A percentile compares a stretch with the other conserved stretches of the same genome.
phyloP scores from a whole-genome alignment of 2,888 invertebrate genomes.

The Drosophila incognita region DNA sequence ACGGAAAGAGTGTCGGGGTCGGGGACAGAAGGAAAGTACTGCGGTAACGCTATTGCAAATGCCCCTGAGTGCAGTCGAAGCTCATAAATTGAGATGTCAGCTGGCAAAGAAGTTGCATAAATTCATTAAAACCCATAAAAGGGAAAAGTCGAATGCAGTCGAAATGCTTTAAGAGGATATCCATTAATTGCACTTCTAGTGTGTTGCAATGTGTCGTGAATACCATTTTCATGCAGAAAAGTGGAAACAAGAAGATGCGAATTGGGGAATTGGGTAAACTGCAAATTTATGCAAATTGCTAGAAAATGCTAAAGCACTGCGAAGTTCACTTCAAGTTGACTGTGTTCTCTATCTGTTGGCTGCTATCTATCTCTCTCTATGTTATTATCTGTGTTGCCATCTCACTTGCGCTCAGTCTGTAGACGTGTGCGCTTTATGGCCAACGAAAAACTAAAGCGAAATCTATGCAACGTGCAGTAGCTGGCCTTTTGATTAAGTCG shows the following conservation, averaged over 20 bases:
- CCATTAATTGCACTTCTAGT: slow-evolving; percentile 54
- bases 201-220: slow-evolving; percentile 15
- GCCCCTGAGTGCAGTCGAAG: slow-evolving; percentile 48
- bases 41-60: slow-evolving; percentile 41
- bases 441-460: slow-evolving; percentile 38
- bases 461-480: slow-evolving; percentile 50
- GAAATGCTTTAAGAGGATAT: slow-evolving; percentile 27
- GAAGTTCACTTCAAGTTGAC: slow-evolving; percentile 27
- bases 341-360: background rate
- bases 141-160: slow-evolving; percentile 17
- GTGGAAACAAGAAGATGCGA: slow-evolving; percentile 13
- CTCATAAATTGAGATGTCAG: slow-evolving; percentile 74
- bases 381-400: slow-evolving; percentile 6
- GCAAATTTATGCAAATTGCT: slow-evolving; percentile 59
- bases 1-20: slow-evolving; percentile 13
- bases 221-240: slow-evolving; percentile 1
- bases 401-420: slow-evolving; percentile 36
- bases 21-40: slow-evolving; percentile 28
- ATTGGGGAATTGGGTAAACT: slow-evolving; percentile 36
- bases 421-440: slow-evolving; percentile 63
- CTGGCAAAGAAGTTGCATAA: slow-evolving; percentile 69
- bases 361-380: background rate
- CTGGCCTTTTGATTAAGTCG: slow-evolving; percentile 63
- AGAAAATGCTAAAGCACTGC: slow-evolving; percentile 54
- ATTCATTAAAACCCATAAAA: slow-evolving; percentile 62